A percentile compares a stretch with the other conserved stretches of the same genome.
phyloP scores from a whole-genome alignment of 1,140 invertebrate genomes.

The Manduca sexta region DNA sequence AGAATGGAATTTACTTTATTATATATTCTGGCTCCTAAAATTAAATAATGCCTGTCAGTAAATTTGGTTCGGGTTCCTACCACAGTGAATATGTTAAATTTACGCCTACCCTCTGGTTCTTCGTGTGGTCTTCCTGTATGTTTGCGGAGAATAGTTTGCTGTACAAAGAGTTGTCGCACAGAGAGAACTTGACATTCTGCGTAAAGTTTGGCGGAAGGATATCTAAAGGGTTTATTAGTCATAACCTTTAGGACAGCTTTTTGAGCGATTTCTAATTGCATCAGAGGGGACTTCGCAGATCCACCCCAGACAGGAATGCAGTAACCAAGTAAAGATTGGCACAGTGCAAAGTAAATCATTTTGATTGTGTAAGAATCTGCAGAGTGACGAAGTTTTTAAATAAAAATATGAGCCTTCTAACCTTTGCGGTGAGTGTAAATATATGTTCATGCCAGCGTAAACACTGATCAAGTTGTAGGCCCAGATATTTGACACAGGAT shows the following conservation, averaged over 20 bases:
- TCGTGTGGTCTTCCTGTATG: no score
- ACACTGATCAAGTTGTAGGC: constrained; percentile 2
- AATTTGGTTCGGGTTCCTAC: no score
- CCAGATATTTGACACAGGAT: constrained; percentile 7
- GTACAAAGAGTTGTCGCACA: not conserved
- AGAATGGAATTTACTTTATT: no score
- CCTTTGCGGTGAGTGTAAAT: not conserved
- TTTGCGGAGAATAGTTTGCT: no score
- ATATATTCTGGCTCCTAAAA: no score
- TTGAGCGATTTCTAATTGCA: constrained; percentile 5
- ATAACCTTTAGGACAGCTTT: constrained; percentile 8
- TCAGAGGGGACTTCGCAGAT: not conserved
- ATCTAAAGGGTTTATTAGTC: not conserved
- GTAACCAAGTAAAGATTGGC: constrained; percentile 8
- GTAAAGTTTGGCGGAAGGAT: constrained; percentile 4
- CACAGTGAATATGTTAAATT: no score
- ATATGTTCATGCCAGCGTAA: constrained; percentile 8
- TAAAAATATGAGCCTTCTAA: constrained; percentile 8
- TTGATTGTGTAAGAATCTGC: constrained; percentile 2
- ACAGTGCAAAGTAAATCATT: constrained; percentile 4
- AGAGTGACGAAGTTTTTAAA: constrained; percentile 7
- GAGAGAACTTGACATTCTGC: not conserved
- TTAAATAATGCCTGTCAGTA: no score
- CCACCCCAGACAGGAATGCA: constrained; percentile 12
- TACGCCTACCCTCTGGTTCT: no score